Conservation (phyloP, 1,140 invertebrate genomes). For the Dendroctonus valens region DNA sequence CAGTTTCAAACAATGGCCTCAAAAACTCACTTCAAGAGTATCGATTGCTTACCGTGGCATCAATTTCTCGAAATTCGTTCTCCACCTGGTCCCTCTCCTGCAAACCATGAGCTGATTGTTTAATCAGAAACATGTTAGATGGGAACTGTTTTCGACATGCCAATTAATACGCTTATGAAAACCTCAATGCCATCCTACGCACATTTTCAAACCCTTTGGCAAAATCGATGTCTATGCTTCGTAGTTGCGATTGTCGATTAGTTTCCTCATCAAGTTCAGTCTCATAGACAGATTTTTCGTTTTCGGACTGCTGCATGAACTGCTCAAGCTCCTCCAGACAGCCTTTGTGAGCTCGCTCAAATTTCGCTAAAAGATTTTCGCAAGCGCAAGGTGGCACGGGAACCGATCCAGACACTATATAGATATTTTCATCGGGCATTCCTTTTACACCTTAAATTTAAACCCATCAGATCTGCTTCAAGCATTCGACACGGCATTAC, state of each 20-base stretch:
- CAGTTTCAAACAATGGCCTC: no score
- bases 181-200: neutral
- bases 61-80: no score
- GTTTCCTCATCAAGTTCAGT: neutral
- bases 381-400: constrained; percentile 38
- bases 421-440: constrained; percentile 42
- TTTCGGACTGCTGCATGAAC: constrained; percentile 35
- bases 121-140: no score
- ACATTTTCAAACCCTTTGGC: neutral
- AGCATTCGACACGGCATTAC: neutral
- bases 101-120: no score
- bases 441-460: constrained; percentile 37
- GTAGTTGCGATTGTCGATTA: neutral
- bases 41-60: no score
- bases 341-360: constrained; percentile 34
- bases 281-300: constrained; percentile 1
- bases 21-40: no score
- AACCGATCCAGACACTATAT: constrained; percentile 36
- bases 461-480: neutral
- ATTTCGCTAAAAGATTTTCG: constrained; percentile 38
- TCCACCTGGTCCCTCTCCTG: no score
- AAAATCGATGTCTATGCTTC: neutral
- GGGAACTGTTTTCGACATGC: no score
- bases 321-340: constrained; percentile 40
- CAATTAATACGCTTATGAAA: neutral